phyloP scores from a whole-genome alignment of 2,797 vertebrate genomes.

The Enteromius viviparus region DNA sequence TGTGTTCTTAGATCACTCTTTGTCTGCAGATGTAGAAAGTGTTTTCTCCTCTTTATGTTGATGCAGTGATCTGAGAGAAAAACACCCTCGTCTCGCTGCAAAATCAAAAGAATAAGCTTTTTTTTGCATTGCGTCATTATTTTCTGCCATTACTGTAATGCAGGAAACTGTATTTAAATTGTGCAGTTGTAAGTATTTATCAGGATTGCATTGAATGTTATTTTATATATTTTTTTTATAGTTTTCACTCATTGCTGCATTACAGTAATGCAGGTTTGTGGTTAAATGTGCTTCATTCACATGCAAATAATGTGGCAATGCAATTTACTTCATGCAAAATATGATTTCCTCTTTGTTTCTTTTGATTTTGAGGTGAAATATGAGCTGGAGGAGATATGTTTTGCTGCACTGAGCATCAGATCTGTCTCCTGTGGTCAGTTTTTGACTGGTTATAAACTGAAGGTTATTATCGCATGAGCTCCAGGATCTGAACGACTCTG shows the following conservation, averaged over 20 bases:
- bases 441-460: not conserved
- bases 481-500: not conserved
- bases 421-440: not conserved
- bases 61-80: conserved; percentile 50
- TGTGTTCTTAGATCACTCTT: conserved; percentile 59
- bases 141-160: not conserved
- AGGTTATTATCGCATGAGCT: not conserved
- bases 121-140: not conserved
- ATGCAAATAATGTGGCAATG: not conserved
- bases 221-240: not conserved
- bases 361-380: conserved; percentile 2
- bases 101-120: not conserved
- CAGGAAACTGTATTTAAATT: not conserved
- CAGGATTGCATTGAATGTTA: conserved; percentile 10
- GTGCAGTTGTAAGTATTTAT: conserved; percentile 10
- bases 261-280: not conserved
- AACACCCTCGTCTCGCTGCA: not conserved
- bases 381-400: not conserved
- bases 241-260: not conserved
- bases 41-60: conserved; percentile 31
- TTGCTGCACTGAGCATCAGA: not conserved
- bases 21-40: conserved; percentile 47
- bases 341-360: not conserved
- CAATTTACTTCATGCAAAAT: not conserved
- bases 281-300: not conserved